phyloP scores from a whole-genome alignment of 2,797 vertebrate genomes.

The Rhadinocentrus ornatus region DNA sequence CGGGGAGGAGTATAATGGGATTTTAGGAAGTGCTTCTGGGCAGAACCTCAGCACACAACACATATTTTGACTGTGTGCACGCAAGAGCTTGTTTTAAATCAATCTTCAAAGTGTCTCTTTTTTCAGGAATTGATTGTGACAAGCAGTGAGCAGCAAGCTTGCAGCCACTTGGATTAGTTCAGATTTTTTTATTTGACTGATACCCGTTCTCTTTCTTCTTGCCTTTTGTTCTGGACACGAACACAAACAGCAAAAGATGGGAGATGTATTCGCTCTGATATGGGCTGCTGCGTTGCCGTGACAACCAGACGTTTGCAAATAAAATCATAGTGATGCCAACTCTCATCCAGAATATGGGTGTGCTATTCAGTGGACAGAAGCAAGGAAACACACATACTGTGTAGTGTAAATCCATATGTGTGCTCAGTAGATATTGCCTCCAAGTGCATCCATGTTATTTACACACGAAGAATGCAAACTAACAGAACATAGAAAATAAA shows the following conservation, averaged over 20 bases:
- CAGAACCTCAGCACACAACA: conserved; percentile 39
- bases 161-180: conserved; percentile 23
- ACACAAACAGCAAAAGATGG: conserved; percentile 44
- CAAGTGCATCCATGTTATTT: conserved; percentile 23
- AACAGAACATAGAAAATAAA: conserved; percentile 28
- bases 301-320: conserved; percentile 70
- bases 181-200: background rate
- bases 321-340: conserved; percentile 46
- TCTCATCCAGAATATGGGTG: conserved; percentile 56
- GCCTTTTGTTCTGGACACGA: conserved; percentile 60
- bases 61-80: conserved; percentile 5
- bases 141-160: conserved; percentile 24
- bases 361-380: background rate
- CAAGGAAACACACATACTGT: conserved; percentile 18
- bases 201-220: conserved; percentile 2
- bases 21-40: conserved; percentile 60
- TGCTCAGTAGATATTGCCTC: conserved; percentile 20
- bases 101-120: conserved; percentile 66
- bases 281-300: conserved; percentile 71
- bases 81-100: conserved; percentile 44
- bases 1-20: conserved; percentile 55
- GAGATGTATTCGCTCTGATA: conserved; percentile 33
- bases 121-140: conserved; percentile 45
- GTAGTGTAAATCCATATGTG: conserved; percentile 6
- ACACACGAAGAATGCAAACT: conserved; percentile 24